phyloP scores from a whole-genome alignment of 2,888 invertebrate species.

The Norana najaformis region DNA sequence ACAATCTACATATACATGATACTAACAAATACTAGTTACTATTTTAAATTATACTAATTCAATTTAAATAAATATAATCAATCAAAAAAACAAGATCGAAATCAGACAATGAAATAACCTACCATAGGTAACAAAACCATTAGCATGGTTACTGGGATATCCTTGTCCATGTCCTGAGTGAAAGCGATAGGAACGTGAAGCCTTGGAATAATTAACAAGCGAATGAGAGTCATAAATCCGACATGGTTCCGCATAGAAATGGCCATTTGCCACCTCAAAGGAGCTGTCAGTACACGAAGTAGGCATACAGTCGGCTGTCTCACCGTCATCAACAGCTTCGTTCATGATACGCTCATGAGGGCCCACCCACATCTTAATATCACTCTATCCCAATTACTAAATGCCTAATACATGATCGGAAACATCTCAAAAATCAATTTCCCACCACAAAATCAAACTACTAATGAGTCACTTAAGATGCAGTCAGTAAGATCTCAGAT shows the following conservation, averaged over 20 bases:
- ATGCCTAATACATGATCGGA: background rate
- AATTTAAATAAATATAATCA: background rate
- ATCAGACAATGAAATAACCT: background rate
- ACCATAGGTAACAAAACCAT: background rate
- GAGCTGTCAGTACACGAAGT: background rate
- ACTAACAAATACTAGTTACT: background rate
- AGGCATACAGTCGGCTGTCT: background rate
- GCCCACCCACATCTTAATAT: constrained; percentile 20
- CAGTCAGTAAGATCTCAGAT: background rate
- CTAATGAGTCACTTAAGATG: background rate
- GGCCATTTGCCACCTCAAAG: background rate
- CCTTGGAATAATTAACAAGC: constrained; percentile 10
- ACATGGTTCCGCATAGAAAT: background rate
- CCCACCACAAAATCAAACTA: background rate
- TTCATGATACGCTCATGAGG: background rate
- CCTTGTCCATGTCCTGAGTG: background rate
- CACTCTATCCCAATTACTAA: background rate
- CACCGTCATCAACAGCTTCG: background rate
- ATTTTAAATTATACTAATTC: background rate
- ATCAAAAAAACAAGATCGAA: background rate
- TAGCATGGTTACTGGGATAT: background rate
- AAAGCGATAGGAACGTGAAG: background rate
- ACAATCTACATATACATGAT: background rate
- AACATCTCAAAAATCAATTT: background rate
- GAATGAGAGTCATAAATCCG: constrained; percentile 5